Conservation (phyloP, 1,140 invertebrate genomes). For the Trichonephila clavata region DNA sequence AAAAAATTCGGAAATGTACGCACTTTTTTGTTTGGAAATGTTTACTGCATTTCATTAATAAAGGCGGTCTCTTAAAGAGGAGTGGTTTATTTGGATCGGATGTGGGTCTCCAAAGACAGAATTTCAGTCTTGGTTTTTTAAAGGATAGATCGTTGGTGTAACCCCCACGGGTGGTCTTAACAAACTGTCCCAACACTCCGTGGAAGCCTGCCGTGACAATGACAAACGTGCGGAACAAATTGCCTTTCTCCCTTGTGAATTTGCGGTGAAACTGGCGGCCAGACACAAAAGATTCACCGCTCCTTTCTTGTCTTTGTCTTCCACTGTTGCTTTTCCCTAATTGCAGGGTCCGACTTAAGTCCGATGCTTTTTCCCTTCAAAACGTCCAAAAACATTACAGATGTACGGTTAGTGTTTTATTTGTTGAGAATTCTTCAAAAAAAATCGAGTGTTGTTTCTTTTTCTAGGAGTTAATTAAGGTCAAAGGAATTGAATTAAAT, state of each 20-base stretch:
- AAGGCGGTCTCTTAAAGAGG: background rate
- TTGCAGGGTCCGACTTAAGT: background rate
- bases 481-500: background rate
- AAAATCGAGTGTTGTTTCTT: background rate
- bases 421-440: background rate
- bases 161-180: slow-evolving; percentile 42
- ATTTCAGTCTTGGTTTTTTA: background rate
- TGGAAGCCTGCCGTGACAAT: slow-evolving; percentile 63
- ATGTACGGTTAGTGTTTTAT: background rate
- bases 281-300: slow-evolving; percentile 65
- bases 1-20: too few relatives aligned
- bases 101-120: background rate
- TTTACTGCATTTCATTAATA: too few relatives aligned
- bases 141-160: slow-evolving; percentile 15
- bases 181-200: slow-evolving; percentile 28
- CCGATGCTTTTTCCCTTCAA: background rate
- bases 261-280: background rate
- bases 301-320: slow-evolving; percentile 54
- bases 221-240: slow-evolving; percentile 74
- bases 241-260: slow-evolving; percentile 11
- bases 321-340: slow-evolving; percentile 36
- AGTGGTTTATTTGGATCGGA: slow-evolving; percentile 26
- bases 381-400: background rate
- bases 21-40: too few relatives aligned
- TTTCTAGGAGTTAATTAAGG: background rate